Base-by-base conservation (phyloP, 2,888 invertebrate genomes). In the Caenorhabditis japonica region DNA sequence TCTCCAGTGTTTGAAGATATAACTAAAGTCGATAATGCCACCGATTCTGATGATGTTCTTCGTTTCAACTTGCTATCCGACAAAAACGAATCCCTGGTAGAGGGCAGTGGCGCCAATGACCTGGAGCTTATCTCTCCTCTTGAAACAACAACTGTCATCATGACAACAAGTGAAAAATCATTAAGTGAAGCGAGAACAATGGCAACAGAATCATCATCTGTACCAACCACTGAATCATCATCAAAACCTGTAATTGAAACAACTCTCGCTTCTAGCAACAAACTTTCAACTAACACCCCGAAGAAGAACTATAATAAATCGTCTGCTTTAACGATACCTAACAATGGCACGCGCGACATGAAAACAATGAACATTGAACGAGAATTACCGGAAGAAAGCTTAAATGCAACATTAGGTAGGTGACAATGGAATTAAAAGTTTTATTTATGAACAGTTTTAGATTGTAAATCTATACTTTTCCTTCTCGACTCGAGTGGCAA, bases 401-500 rank as follows among this genome's bases (percentile, higher is more conserved):
- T 36, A 23, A 30, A 25, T 19, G 61, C 61, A 43, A 51, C 44
- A 51, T 62, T 58, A 56, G 62, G 70, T 62, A 46, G 30, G 43
- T 56, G n/a, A 27, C 41, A 55, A 30, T 55, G 41, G 55, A 30
- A 43, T 55, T 55, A 30, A 49, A 33, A 53, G 13, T 44, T 46
- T 56, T 56, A 56, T 3, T 4, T 12, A 12, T 7, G 41, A 19
- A 3, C 15, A 43, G 3, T 27, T 77, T 56, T 44, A 76, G 76
- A 70, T 19, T 79, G 79, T 49, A 64, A 74, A 17, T 75, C 76
- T 58, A 71, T 79, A 39, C 49, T 79, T 15, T 79, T 79, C 58
- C 53, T 79, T 13, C 52, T 79, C 27, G 79, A 79, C 56, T 79
- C 79, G 1, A 79, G 79, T 59, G 79, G 79, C 59, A 79, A 79